Percentiles rank a stretch among this genome's conserved stretches.
These are phyloP conservation scores for Eubasilissa regina DNA, from an alignment of 1,140 invertebrate genomes.

Conservation along the genomic window DNA sequence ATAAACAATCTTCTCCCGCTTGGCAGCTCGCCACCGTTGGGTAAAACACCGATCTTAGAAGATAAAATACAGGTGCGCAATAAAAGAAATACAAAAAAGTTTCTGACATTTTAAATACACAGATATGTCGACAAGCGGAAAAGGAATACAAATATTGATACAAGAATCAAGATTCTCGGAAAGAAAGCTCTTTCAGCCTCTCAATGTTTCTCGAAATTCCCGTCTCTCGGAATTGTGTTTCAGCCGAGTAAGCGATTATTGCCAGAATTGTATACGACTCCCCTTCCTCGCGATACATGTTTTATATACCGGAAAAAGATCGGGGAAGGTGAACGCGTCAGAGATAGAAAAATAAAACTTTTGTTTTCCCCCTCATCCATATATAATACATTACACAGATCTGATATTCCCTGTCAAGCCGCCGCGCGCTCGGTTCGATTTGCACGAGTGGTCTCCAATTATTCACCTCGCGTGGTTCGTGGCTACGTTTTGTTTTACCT, in stretches of 20 bases:
- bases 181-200: not conserved
- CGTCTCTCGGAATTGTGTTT: conserved; percentile 16
- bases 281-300: conserved; percentile 1
- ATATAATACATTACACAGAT: not conserved
- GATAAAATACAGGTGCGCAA: not conserved
- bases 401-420: no score
- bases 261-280: conserved; percentile 13
- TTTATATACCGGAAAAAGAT: conserved; percentile 11
- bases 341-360: conserved; percentile 45
- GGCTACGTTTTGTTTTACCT: no score
- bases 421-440: not conserved
- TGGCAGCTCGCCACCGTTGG: no score
- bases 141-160: conserved; percentile 32
- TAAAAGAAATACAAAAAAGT: conserved; percentile 5
- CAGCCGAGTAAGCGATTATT: conserved; percentile 25
- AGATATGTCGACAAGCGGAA: conserved; percentile 15
- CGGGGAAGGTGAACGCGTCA: conserved; percentile 1
- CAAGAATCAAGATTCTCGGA: not conserved
- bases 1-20: no score
- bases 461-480: not conserved
- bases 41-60: not conserved
- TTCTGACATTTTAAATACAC: conserved; percentile 24
- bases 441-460: conserved; percentile 10
- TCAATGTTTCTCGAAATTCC: not conserved
- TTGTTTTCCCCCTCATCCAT: conserved; percentile 33